Percentiles rank a stretch among this genome's conserved stretches.
Evolutionary conservation across 1,140 invertebrate species (phyloP).

Genomic region (Ceratitis capitata): DNA sequence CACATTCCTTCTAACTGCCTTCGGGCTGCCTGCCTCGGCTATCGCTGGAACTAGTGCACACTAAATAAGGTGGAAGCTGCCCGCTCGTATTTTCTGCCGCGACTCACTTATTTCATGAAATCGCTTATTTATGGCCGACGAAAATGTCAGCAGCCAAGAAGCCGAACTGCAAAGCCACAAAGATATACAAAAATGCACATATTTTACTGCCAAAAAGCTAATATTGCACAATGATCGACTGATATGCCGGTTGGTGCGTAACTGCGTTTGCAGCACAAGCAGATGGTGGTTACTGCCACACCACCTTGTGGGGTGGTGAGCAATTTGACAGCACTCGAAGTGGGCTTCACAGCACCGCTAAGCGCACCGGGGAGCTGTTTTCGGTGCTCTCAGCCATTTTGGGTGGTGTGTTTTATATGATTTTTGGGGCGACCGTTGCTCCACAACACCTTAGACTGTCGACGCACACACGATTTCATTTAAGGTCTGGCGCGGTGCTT

Average conservation of each 20-base stretch:
- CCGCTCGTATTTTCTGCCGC: not conserved
- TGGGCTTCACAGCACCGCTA: no score
- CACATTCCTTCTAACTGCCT: not conserved
- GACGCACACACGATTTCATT: not conserved
- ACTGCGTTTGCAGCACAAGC: not conserved
- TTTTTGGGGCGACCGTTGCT: not conserved
- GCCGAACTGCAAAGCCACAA: no score
- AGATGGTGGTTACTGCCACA: not conserved
- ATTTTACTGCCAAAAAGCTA: not conserved
- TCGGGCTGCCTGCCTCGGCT: not conserved
- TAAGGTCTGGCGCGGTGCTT: not conserved
- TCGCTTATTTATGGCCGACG: conserved; percentile 2
- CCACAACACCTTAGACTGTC: not conserved
- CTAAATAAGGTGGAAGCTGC: conserved; percentile 21
- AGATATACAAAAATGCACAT: not conserved
- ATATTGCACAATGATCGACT: not conserved
- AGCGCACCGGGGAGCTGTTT: not conserved
- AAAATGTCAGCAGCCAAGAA: not conserved
- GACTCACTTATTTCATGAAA: conserved; percentile 6
- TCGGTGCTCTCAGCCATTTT: not conserved
- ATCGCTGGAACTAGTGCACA: conserved; percentile 1
- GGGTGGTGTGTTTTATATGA: not conserved
- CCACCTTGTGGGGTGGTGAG: not conserved
- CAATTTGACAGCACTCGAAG: not conserved
- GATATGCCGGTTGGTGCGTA: not conserved